Evolutionary conservation across 1,140 invertebrate species (phyloP).

Genomic region (Heliconius himera): DNA sequence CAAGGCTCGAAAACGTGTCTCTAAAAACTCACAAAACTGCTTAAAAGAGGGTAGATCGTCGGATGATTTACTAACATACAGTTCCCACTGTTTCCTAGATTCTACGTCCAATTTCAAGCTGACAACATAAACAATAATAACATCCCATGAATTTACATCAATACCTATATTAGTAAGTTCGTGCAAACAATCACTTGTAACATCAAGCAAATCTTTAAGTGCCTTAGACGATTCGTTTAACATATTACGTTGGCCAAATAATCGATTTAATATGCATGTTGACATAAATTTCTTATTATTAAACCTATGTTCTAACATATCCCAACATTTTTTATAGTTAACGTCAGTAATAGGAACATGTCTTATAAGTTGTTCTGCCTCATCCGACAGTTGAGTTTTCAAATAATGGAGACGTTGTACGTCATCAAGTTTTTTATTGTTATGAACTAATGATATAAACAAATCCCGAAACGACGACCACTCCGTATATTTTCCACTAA

Average conservation of each 20-base stretch:
- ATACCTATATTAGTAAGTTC: background rate
- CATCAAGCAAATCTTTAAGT: background rate
- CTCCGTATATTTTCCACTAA: no score
- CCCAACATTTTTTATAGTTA: background rate
- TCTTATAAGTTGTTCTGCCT: background rate
- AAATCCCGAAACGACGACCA: no score
- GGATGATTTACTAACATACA: constrained; percentile 23
- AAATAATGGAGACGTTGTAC: background rate
- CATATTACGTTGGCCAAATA: constrained; percentile 4
- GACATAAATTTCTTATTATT: constrained; percentile 5
- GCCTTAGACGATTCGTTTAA: background rate
- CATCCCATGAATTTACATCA: background rate
- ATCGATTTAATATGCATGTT: constrained; percentile 16
- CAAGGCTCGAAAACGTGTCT: constrained; percentile 21
- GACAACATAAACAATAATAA: constrained; percentile 34
- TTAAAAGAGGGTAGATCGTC: constrained; percentile 36
- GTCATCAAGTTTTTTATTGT: no score
- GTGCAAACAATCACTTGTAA: no score
- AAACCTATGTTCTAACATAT: background rate
- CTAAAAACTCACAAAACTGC: constrained; percentile 32
- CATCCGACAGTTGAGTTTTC: background rate
- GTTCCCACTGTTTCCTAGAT: constrained; percentile 43
- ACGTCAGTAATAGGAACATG: background rate
- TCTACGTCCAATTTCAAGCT: constrained; percentile 41
- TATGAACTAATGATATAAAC: no score